Conservation (phyloP, 2,888 invertebrate genomes). For the Dione juno region DNA sequence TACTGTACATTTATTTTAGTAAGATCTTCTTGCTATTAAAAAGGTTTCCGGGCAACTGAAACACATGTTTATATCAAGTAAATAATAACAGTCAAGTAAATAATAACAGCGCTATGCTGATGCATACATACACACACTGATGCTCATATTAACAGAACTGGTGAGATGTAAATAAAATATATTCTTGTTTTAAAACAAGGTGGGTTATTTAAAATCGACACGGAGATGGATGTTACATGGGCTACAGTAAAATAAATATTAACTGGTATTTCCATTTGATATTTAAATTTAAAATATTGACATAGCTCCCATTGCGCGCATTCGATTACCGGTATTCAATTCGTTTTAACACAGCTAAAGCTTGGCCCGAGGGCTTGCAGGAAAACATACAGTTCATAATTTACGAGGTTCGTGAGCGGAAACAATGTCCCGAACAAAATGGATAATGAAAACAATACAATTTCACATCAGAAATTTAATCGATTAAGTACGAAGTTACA, state of each 20-base stretch:
- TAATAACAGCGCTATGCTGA: not conserved
- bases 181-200: slow-evolving; percentile 52
- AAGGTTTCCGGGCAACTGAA: not conserved
- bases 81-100: not conserved
- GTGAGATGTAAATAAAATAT: slow-evolving; percentile 49
- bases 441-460: slow-evolving; percentile 75
- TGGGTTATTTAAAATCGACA: slow-evolving; percentile 59
- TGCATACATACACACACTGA: not conserved
- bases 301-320: slow-evolving; percentile 76
- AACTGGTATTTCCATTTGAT: slow-evolving; percentile 67
- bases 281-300: slow-evolving; percentile 82
- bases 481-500: slow-evolving; percentile 66
- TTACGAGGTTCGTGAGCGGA: slow-evolving; percentile 74
- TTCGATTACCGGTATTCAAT: slow-evolving; percentile 83
- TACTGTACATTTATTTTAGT: not conserved
- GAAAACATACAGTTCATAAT: slow-evolving; percentile 77
- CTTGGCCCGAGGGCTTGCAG: slow-evolving; percentile 71
- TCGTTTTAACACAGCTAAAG: slow-evolving; percentile 75
- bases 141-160: slow-evolving; percentile 32
- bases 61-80: not conserved
- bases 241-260: slow-evolving; percentile 69
- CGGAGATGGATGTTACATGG: slow-evolving; percentile 63
- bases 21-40: not conserved
- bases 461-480: slow-evolving; percentile 75
- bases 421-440: slow-evolving; percentile 77